Conservation (phyloP, 2,888 invertebrate species). For the Oegoconia quadripuncta region DNA sequence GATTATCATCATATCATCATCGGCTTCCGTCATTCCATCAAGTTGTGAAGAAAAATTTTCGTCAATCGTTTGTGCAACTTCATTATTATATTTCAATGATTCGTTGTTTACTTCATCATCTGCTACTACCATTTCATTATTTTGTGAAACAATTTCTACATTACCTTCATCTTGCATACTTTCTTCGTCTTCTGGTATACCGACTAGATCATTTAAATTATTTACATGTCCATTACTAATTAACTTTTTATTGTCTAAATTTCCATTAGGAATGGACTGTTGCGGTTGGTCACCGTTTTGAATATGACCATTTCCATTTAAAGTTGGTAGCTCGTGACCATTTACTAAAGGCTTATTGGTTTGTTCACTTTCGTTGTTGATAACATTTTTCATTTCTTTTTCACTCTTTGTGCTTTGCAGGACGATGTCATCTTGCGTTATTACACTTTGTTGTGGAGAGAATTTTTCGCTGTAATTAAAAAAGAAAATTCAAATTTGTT, state of each 20-base stretch:
- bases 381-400: neutral
- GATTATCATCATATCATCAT: no score
- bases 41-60: neutral
- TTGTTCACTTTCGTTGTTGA: neutral
- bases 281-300: neutral
- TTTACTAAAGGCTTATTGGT: neutral
- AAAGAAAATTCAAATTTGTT: slow-evolving; percentile 5
- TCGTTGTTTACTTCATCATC: neutral
- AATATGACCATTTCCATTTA: neutral
- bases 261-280: neutral
- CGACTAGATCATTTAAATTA: slow-evolving; percentile 1
- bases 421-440: slow-evolving; percentile 15
- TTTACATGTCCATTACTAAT: slow-evolving; percentile 17
- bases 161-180: slow-evolving; percentile 15
- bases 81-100: no score
- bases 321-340: neutral
- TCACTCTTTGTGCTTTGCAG: slow-evolving; percentile 8
- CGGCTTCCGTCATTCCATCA: neutral
- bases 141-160: slow-evolving; percentile 1
- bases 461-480: slow-evolving; percentile 42
- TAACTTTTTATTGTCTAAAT: no score
- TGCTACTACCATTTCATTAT: neutral
- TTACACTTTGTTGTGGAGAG: slow-evolving; percentile 31
- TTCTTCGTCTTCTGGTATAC: slow-evolving; percentile 20
- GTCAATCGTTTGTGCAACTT: no score